These are phyloP conservation scores for Drosophila chauvacae DNA, from an alignment of 1,140 invertebrate species.

Conservation along the genomic window DNA sequence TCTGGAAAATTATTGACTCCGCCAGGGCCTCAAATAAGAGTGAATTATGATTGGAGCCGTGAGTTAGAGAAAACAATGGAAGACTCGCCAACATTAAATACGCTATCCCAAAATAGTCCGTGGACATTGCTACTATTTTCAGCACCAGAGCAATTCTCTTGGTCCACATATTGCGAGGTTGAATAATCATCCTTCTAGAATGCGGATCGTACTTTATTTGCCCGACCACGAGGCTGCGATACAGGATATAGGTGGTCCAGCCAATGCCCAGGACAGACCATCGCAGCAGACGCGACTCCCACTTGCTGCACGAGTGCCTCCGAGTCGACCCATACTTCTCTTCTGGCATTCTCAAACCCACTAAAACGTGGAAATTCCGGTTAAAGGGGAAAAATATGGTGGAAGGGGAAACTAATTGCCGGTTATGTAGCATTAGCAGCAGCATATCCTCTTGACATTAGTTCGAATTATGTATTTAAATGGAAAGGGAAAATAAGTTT, in stretches of 20 bases:
- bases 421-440: not conserved
- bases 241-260: constrained; percentile 4
- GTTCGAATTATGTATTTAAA: not conserved
- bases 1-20: not conserved
- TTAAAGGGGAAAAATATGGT: too few relatives aligned
- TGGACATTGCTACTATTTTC: not conserved
- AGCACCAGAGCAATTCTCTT: not conserved
- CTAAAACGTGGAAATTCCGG: not conserved
- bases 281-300: not conserved
- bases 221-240: constrained; percentile 3
- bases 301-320: not conserved
- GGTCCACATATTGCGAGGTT: not conserved
- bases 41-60: not conserved
- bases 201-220: not conserved
- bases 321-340: not conserved
- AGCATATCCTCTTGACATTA: not conserved
- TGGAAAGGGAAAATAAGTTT: too few relatives aligned
- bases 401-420: not conserved
- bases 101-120: fast-evolving
- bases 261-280: not conserved
- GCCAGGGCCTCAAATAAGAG: not conserved
- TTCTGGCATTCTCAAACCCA: not conserved
- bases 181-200: not conserved
- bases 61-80: not conserved
- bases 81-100: not conserved